Evolutionary conservation across 2,797 vertebrate genomes (phyloP).

Genomic region (Sebastes kiyomatsui): DNA sequence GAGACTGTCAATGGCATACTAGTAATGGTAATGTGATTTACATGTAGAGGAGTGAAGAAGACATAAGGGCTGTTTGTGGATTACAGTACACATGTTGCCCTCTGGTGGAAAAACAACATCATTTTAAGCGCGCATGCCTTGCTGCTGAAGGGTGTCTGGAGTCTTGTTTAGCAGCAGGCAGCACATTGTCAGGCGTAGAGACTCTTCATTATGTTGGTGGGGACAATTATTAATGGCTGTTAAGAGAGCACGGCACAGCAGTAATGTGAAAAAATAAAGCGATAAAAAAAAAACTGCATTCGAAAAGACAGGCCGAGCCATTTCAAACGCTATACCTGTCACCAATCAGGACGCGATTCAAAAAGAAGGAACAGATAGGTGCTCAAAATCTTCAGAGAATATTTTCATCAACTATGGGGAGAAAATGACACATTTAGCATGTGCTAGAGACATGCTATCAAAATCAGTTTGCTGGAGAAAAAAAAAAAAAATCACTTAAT

Average conservation of each 20-base stretch:
- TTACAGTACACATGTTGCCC: constrained; percentile 71
- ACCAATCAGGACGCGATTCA: constrained; percentile 48
- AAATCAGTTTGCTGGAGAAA: constrained; percentile 60
- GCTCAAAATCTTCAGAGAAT: constrained; percentile 55
- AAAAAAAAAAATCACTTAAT: constrained; percentile 61
- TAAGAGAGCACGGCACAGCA: constrained; percentile 34
- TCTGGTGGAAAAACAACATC: constrained; percentile 70
- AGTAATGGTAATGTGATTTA: constrained; percentile 20
- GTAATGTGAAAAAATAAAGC: constrained; percentile 5
- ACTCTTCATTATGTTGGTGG: constrained; percentile 33
- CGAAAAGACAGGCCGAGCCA: background rate
- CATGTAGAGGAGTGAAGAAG: constrained; percentile 15
- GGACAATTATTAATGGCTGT: constrained; percentile 50
- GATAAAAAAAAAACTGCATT: background rate
- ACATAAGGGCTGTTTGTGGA: constrained; percentile 18
- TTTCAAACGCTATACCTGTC: constrained; percentile 69
- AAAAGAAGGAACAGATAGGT: constrained; percentile 53
- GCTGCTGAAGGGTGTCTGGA: constrained; percentile 45
- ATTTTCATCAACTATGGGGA: constrained; percentile 54
- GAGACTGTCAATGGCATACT: background rate
- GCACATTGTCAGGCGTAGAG: constrained; percentile 5
- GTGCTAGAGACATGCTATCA: constrained; percentile 69
- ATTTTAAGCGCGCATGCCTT: constrained; percentile 9
- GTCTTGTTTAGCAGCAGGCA: constrained; percentile 41
- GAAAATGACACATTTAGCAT: constrained; percentile 65